Conservation (phyloP, 2,888 invertebrate species). For the Zootermopsis nevadensis region DNA sequence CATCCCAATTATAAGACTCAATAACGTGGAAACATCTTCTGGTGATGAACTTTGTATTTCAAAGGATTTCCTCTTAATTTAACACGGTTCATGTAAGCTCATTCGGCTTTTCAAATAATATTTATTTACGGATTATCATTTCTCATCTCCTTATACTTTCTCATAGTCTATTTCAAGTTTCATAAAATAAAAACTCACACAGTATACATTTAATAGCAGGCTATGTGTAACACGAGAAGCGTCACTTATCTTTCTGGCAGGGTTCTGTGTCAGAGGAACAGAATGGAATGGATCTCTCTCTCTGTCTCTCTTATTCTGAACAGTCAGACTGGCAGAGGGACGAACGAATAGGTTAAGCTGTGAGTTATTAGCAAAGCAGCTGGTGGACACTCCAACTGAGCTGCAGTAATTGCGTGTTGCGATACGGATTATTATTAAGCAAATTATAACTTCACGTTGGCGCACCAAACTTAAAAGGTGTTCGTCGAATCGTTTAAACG, state of each 20-base stretch:
- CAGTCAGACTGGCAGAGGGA: background rate
- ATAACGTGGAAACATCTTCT: slow-evolving; percentile 36
- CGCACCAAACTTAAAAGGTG: background rate
- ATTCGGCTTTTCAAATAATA: slow-evolving; percentile 22
- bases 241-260: background rate
- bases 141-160: background rate
- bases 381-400: slow-evolving; percentile 2
- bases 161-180: background rate
- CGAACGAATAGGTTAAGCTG: slow-evolving; percentile 19
- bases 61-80: slow-evolving; percentile 20
- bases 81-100: slow-evolving; percentile 35
- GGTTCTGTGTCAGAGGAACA: background rate
- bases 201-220: background rate
- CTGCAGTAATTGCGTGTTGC: background rate
- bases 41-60: slow-evolving; percentile 26
- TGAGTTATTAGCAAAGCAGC: slow-evolving; percentile 28
- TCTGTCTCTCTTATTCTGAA: background rate
- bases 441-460: background rate
- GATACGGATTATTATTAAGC: background rate
- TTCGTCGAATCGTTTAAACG: background rate
- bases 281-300: background rate
- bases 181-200: background rate
- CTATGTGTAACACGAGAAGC: background rate
- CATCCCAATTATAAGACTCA: slow-evolving; percentile 31
- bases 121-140: slow-evolving; percentile 4